Percentiles rank a stretch among this genome's conserved stretches.
Evolutionary conservation across 2,113 vertebrate species (phyloP).

Genomic region (Galemys pyrenaicus): DNA sequence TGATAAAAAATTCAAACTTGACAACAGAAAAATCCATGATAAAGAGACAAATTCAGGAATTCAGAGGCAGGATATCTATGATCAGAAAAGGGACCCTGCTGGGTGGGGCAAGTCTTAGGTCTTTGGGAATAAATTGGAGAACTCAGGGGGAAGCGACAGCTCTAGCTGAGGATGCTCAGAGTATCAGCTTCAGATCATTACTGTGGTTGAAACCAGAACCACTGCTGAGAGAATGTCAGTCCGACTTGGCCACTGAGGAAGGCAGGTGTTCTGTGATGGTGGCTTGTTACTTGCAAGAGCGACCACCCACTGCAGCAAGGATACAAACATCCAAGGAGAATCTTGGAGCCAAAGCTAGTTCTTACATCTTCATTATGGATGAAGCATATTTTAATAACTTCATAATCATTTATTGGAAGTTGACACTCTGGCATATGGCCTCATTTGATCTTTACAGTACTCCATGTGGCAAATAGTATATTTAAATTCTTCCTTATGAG

Average conservation of each 20-base stretch:
- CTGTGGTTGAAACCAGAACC: neutral
- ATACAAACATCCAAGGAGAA: neutral
- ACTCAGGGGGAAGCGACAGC: neutral
- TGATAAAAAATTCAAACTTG: neutral
- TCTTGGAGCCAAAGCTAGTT: neutral
- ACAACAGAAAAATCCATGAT: neutral
- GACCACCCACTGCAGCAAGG: neutral
- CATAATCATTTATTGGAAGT: neutral
- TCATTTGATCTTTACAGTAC: neutral
- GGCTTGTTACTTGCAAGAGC: neutral
- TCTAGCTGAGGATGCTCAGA: neutral
- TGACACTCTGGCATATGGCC: neutral
- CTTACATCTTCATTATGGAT: conserved; percentile 42
- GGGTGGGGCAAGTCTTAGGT: accelerated
- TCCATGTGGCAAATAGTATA: neutral
- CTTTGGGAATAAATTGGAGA: neutral
- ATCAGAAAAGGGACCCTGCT: neutral
- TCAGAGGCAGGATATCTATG: neutral
- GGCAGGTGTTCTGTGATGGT: neutral
- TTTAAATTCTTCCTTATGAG: neutral
- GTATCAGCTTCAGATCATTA: neutral
- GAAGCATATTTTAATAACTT: neutral
- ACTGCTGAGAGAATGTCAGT: neutral
- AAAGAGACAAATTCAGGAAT: neutral
- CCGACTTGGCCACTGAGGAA: neutral